Evolutionary conservation across 2,797 vertebrate genomes (phyloP).

Genomic region (Enteromius unitaeniatus): DNA sequence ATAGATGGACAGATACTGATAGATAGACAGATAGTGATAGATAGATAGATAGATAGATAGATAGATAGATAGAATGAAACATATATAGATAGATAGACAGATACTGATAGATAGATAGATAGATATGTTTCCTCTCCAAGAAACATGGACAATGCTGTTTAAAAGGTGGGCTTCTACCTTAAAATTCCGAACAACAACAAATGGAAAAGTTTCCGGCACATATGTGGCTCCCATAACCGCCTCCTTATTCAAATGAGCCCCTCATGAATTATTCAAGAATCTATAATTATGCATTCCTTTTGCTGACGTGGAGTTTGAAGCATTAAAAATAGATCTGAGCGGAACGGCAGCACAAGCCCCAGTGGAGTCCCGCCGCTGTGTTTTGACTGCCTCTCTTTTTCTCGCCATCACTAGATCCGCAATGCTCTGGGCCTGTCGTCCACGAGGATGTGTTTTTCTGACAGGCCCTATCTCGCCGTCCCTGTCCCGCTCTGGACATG

Average conservation of each 20-base stretch:
- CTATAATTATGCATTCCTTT: slow-evolving; percentile 64
- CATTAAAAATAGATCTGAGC: slow-evolving; percentile 67
- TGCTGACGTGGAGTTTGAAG: slow-evolving; percentile 58
- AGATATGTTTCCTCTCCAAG: no score
- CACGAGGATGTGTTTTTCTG: slow-evolving; percentile 39
- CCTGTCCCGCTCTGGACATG: neutral
- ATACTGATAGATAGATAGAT: no score
- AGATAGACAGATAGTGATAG: neutral
- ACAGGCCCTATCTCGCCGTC: neutral
- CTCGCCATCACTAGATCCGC: slow-evolving; percentile 20
- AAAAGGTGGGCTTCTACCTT: neutral
- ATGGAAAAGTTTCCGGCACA: slow-evolving; percentile 18
- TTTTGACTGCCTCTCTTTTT: slow-evolving; percentile 56
- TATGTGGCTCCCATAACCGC: slow-evolving; percentile 21
- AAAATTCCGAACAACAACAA: neutral
- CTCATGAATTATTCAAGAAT: slow-evolving; percentile 58
- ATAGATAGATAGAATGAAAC: no score
- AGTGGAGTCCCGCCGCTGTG: slow-evolving; percentile 32
- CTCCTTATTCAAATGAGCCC: slow-evolving; percentile 54
- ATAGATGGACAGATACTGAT: neutral
- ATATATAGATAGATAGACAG: neutral
- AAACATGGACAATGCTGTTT: neutral
- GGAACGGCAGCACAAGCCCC: slow-evolving; percentile 36
- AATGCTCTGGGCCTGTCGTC: neutral
- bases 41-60: neutral